phyloP scores from a whole-genome alignment of 1,140 invertebrate genomes.

The Lineus longissimus region DNA sequence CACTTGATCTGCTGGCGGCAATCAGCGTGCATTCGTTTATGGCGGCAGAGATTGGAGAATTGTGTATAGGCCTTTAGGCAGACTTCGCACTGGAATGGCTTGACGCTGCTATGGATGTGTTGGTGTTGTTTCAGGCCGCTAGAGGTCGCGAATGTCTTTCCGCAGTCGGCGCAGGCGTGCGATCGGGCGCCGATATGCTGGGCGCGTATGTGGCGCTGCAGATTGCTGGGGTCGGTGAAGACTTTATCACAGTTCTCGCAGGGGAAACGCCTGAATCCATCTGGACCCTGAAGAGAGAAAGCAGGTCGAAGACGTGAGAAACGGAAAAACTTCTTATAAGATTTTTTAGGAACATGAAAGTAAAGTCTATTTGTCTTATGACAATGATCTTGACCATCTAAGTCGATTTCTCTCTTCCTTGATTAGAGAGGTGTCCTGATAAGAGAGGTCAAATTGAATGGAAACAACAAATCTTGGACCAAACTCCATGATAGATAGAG shows the following conservation, averaged over 20 bases:
- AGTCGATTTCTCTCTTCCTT: no score
- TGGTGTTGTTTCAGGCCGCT: conserved; percentile 98
- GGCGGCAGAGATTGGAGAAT: conserved; percentile 98
- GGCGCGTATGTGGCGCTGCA: conserved; percentile 91
- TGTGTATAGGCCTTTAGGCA: conserved; percentile 93
- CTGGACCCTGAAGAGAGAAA: conserved; percentile 55
- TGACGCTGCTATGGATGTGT: conserved; percentile 97
- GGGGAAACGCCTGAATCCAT: conserved; percentile 68
- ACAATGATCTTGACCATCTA: no score
- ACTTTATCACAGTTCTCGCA: conserved; percentile 93
- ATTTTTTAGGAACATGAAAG: no score
- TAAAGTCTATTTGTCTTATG: no score
- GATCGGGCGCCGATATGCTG: conserved; percentile 88
- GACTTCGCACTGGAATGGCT: conserved; percentile 80
- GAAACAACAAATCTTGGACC: no score
- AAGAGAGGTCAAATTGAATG: no score
- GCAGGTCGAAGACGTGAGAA: no score
- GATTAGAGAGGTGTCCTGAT: no score
- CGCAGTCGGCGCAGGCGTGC: conserved; percentile 95
- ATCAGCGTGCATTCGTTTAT: conserved; percentile 96
- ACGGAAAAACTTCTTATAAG: no score
- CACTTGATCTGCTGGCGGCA: conserved; percentile 65
- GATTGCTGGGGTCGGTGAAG: conserved; percentile 91
- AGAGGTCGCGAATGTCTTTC: conserved; percentile 95
- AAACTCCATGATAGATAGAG: no score